Evolutionary conservation across 2,113 vertebrate genomes (phyloP).

Genomic region (Chitala chitala): DNA sequence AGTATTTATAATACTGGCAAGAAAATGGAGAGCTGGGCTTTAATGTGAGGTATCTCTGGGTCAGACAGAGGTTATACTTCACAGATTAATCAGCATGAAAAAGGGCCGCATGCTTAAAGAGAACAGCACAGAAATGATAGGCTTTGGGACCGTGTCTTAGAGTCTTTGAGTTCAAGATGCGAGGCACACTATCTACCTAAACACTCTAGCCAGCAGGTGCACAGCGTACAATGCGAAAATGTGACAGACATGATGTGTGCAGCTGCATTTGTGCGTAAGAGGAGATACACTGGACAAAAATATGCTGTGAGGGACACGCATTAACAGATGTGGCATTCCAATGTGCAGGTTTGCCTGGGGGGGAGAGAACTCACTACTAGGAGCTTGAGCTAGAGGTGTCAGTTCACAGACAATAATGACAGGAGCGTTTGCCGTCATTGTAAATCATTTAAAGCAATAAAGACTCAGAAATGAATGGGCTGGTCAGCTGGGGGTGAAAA

Average conservation of each 20-base stretch:
- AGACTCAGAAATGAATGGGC: constrained; percentile 27
- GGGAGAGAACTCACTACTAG: constrained; percentile 29
- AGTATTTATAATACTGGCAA: neutral
- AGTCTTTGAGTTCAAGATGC: too few relatives aligned
- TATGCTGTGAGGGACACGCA: constrained; percentile 45
- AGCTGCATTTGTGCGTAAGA: neutral
- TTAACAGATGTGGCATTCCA: constrained; percentile 36
- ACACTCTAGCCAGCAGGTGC: too few relatives aligned
- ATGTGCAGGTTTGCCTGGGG: constrained; percentile 15
- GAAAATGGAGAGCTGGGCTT: neutral
- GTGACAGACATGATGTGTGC: too few relatives aligned
- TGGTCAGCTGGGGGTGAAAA: constrained; percentile 9
- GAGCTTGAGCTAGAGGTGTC: constrained; percentile 42
- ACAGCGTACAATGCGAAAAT: too few relatives aligned
- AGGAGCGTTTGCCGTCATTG: constrained; percentile 54
- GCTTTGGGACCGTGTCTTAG: too few relatives aligned
- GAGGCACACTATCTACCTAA: too few relatives aligned
- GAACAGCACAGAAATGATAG: neutral
- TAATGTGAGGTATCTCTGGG: neutral
- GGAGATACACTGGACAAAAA: neutral
- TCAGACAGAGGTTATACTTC: neutral
- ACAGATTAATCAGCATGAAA: neutral
- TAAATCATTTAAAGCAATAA: constrained; percentile 63
- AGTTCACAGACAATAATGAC: constrained; percentile 51
- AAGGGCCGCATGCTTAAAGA: neutral